Percentiles rank a stretch among this genome's conserved stretches.
Evolutionary conservation across 2,113 vertebrate species (phyloP).

Genomic region (Dicentrarchus labrax): DNA sequence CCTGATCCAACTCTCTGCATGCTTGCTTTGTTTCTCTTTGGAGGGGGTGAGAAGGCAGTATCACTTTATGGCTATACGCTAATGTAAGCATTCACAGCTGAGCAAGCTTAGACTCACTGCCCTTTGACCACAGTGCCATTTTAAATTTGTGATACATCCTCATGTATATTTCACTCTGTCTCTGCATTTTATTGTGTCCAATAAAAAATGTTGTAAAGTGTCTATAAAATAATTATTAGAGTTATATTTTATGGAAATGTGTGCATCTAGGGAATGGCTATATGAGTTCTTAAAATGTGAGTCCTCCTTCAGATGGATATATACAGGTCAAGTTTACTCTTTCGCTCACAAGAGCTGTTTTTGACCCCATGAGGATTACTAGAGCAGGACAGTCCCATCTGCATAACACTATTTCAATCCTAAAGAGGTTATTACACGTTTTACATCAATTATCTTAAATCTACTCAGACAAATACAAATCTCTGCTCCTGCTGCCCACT

Average conservation of each 20-base stretch:
- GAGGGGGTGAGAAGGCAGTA: neutral
- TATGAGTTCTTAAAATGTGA: neutral
- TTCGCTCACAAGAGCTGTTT: neutral
- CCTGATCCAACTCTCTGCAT: conserved; percentile 20
- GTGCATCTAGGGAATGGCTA: neutral
- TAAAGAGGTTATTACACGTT: neutral
- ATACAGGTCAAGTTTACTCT: neutral
- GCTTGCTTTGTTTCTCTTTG: conserved; percentile 25
- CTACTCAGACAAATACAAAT: conserved; percentile 10
- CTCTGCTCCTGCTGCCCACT: conserved; percentile 23
- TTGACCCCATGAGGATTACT: neutral
- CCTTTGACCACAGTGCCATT: neutral
- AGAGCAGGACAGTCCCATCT: neutral
- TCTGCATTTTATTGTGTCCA: neutral
- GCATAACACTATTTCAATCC: conserved; percentile 13
- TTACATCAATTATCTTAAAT: neutral
- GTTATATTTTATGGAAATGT: neutral
- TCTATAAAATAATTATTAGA: neutral
- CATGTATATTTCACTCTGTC: neutral
- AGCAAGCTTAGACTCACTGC: neutral
- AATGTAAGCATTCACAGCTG: conserved; percentile 16
- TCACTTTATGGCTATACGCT: conserved; percentile 4
- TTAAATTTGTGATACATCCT: conserved; percentile 13
- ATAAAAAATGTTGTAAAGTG: neutral
- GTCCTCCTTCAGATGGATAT: neutral